Percentiles rank a stretch among this genome's conserved stretches.
These are phyloP conservation scores for Anthonomus grandis DNA, from an alignment of 1,140 invertebrate species.

Conservation along the genomic window DNA sequence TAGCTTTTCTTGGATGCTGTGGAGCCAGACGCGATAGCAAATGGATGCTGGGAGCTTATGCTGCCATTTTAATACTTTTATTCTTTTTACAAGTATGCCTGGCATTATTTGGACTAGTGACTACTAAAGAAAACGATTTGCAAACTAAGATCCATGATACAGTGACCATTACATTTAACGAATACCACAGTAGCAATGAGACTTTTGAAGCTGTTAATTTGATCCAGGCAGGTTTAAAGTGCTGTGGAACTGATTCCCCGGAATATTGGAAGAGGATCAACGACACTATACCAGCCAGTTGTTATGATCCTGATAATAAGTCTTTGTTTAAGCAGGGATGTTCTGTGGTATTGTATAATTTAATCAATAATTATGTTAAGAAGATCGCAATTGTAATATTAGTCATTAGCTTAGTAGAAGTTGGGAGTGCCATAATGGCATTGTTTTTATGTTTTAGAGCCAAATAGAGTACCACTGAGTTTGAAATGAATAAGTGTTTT, in stretches of 20 bases:
- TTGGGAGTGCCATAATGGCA: too few species aligned
- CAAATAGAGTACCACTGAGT: too few species aligned
- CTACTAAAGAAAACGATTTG: constrained; percentile 11
- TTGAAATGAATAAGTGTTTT: too few species aligned
- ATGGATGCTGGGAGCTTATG: constrained; percentile 56
- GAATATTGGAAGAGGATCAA: background rate
- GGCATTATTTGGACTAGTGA: constrained; percentile 14
- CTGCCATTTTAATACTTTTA: constrained; percentile 12
- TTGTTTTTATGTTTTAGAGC: too few species aligned
- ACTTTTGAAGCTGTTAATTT: background rate
- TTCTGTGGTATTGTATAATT: too few species aligned
- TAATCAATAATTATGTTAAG: too few species aligned
- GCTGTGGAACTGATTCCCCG: constrained; percentile 6
- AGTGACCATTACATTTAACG: background rate
- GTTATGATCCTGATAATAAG: too few species aligned
- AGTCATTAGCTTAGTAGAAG: too few species aligned
- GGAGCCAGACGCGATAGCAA: constrained; percentile 59
- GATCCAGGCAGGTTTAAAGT: constrained; percentile 8
- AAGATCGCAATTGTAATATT: too few species aligned
- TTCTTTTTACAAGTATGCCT: constrained; percentile 16
- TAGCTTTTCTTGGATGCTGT: constrained; percentile 62
- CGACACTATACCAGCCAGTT: too few species aligned
- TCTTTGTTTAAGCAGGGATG: too few species aligned
- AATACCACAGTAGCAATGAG: background rate
- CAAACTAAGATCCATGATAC: background rate